Percentiles rank a stretch among this genome's conserved stretches.
Conservation (phyloP, 2,888 invertebrate genomes). For the Xestobium rufovillosum region DNA sequence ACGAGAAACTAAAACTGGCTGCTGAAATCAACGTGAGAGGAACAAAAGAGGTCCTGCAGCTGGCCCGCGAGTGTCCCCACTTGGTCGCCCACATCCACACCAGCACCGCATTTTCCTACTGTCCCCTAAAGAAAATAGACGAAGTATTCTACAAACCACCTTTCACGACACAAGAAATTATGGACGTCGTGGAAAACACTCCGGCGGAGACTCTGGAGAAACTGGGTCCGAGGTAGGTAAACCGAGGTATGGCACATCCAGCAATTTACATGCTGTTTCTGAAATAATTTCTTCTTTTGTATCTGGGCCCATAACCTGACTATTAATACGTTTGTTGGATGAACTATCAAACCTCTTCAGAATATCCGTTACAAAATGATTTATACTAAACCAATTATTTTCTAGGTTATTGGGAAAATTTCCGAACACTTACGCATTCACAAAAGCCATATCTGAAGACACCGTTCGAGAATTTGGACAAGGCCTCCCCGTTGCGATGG, state of each 20-base stretch:
- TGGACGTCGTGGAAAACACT: constrained; percentile 28
- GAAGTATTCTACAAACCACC: constrained; percentile 45
- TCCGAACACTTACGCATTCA: constrained; percentile 67
- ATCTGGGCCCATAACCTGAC: too few species aligned
- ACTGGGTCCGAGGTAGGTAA: constrained; percentile 33
- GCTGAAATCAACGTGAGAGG: constrained; percentile 47
- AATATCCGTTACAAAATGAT: too few species aligned
- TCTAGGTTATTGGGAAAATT: constrained; percentile 45
- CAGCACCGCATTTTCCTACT: constrained; percentile 31
- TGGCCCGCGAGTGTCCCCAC: constrained; percentile 47
- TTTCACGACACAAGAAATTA: constrained; percentile 42
- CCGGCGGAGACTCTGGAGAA: constrained; percentile 37
- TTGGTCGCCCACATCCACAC: constrained; percentile 42
- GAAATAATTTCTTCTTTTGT: constrained; percentile 29
- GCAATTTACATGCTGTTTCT: not conserved
- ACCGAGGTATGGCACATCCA: not conserved
- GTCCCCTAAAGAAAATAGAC: constrained; percentile 24
- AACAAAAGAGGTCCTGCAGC: constrained; percentile 42
- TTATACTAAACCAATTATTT: too few species aligned
- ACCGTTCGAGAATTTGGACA: constrained; percentile 46
- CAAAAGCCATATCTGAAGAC: constrained; percentile 64
- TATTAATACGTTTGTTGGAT: too few species aligned
- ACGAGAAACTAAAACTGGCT: constrained; percentile 45
- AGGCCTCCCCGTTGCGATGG: constrained; percentile 54
- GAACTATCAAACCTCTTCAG: too few species aligned